These are phyloP conservation scores for Phodopus roborovskii DNA, from an alignment of 2,113 vertebrate genomes.

Conservation along the genomic window DNA sequence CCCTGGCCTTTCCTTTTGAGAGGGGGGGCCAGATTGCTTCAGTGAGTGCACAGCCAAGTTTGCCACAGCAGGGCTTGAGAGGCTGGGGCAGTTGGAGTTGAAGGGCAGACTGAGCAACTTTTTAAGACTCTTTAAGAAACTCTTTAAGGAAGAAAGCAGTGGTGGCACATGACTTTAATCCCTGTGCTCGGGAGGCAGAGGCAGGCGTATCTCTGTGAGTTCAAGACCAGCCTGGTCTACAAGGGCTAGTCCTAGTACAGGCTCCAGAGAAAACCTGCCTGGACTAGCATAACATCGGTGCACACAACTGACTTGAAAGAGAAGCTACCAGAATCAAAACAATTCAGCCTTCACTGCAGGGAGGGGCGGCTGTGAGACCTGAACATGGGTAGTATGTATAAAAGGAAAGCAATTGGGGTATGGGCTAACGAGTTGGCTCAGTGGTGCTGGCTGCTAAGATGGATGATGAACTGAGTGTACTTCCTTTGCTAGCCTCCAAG, in stretches of 20 bases:
- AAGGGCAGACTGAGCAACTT: neutral
- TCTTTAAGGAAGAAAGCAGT: too few relatives aligned
- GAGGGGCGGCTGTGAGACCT: neutral
- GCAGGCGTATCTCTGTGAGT: too few relatives aligned
- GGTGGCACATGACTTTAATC: too few relatives aligned
- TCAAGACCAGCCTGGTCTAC: too few relatives aligned
- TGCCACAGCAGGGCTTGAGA: neutral
- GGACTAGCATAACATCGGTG: neutral
- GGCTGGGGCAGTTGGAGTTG: neutral
- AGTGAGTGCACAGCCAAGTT: neutral
- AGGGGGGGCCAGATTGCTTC: neutral
- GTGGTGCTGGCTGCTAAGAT: neutral
- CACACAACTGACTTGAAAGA: neutral
- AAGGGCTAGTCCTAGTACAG: too few relatives aligned
- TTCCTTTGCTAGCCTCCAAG: neutral
- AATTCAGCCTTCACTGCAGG: neutral
- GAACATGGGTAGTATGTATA: neutral
- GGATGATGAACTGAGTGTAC: neutral
- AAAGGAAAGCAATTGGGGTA: neutral
- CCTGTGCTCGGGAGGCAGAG: too few relatives aligned
- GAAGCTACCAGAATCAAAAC: neutral
- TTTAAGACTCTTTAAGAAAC: too few relatives aligned
- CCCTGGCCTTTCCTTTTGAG: neutral
- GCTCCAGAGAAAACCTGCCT: too few relatives aligned
- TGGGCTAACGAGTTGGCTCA: neutral